Evolutionary conservation across 2,113 vertebrate species (phyloP).

Genomic region (Malaclemys terrapin): DNA sequence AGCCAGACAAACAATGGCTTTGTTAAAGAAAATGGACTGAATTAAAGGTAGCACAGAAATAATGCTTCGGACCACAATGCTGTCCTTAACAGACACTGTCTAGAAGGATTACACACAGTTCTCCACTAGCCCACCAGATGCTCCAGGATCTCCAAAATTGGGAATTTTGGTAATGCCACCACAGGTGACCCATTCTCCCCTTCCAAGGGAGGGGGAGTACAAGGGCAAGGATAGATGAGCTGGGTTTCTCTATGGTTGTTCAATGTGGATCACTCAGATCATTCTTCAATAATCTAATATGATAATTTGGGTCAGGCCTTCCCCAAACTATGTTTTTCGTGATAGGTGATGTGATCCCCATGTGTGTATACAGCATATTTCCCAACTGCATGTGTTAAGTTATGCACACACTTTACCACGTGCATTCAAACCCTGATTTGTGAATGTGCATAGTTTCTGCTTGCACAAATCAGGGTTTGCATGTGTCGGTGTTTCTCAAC

Average conservation of each 20-base stretch:
- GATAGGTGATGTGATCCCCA: background rate
- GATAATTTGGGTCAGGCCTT: background rate
- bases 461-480: background rate
- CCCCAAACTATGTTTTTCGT: background rate
- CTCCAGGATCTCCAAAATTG: background rate
- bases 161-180: background rate
- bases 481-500: background rate
- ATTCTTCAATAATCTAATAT: background rate
- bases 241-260: background rate
- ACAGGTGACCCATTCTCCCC: background rate
- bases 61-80: background rate
- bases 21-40: constrained; percentile 46
- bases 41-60: background rate
- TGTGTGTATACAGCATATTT: background rate
- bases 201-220: background rate
- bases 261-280: background rate
- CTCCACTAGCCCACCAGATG: background rate
- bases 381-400: background rate
- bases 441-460: background rate
- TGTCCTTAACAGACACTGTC: background rate
- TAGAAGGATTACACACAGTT: background rate
- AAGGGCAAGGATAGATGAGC: background rate
- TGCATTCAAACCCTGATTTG: background rate
- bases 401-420: background rate
- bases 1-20: constrained; percentile 15